phyloP scores from a whole-genome alignment of 2,888 invertebrate genomes.

The Nephrotoma guestfalica region DNA sequence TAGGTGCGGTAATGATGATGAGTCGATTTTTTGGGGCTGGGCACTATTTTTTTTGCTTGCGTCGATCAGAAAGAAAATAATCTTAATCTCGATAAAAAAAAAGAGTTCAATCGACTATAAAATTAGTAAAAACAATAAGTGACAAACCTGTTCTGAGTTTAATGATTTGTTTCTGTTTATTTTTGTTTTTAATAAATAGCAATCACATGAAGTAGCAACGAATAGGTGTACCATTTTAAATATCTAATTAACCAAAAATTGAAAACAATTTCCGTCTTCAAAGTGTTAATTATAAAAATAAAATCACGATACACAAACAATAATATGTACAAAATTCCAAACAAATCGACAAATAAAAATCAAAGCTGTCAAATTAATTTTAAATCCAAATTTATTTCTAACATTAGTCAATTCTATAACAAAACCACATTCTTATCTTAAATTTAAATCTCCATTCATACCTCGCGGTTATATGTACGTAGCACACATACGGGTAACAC shows the following conservation, averaged over 20 bases:
- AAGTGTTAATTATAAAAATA: not conserved
- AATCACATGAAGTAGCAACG: not conserved
- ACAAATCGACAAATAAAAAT: not conserved
- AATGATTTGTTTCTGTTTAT: not conserved
- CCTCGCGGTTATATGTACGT: not conserved
- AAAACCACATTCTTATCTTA: not conserved
- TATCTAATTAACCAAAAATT: not conserved
- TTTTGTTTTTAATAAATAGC: not conserved
- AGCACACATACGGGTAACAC: not conserved
- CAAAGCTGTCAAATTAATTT: not conserved
- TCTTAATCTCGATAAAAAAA: not conserved
- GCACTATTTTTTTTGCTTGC: not conserved
- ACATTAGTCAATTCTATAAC: not conserved
- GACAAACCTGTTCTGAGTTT: not conserved
- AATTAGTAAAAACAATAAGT: not conserved
- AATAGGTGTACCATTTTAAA: not conserved
- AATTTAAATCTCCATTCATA: not conserved
- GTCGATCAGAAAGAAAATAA: not conserved
- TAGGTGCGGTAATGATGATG: not conserved
- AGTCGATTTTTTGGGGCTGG: not conserved
- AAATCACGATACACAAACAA: not conserved
- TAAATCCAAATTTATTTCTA: not conserved
- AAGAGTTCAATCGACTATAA: not conserved
- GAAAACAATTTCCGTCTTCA: not conserved
- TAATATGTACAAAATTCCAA: not conserved